A percentile compares a stretch with the other conserved stretches of the same genome.
These are phyloP conservation scores for Ophion costatus DNA, from an alignment of 2,888 invertebrate genomes.

Conservation along the genomic window DNA sequence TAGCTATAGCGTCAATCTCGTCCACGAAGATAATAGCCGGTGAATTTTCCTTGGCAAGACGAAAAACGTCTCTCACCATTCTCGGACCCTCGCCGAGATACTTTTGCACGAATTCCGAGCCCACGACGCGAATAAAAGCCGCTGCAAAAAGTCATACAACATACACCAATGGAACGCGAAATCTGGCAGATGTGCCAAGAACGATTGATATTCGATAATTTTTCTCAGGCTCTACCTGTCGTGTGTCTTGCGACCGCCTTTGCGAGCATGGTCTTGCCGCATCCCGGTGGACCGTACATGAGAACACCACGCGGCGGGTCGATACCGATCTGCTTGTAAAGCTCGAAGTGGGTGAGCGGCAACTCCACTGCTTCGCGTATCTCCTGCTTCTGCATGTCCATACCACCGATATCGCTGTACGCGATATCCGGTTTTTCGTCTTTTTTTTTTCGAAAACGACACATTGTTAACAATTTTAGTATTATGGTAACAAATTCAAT, in stretches of 20 bases:
- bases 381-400: constrained; percentile 99
- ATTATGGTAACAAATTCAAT: neutral
- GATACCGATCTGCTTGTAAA: constrained; percentile 99
- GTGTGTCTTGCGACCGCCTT: constrained; percentile 99
- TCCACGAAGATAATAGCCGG: constrained; percentile 99
- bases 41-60: constrained; percentile 99
- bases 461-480: neutral
- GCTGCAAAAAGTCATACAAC: constrained; percentile 85
- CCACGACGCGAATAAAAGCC: constrained; percentile 99
- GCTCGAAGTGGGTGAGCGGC: constrained; percentile 98
- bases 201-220: neutral
- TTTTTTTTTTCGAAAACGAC: constrained; percentile 74
- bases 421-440: constrained; percentile 99
- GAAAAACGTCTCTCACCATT: constrained; percentile 99
- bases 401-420: constrained; percentile 99
- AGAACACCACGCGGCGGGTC: constrained; percentile 99
- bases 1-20: constrained; percentile 99
- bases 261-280: constrained; percentile 99
- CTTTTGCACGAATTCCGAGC: constrained; percentile 99
- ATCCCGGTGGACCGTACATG: constrained; percentile 99
- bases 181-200: neutral
- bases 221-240: constrained; percentile 87
- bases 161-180: constrained; percentile 17
- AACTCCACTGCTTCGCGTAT: constrained; percentile 99
- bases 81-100: constrained; percentile 99